These are phyloP conservation scores for Cosmia trapezina DNA, from an alignment of 2,888 invertebrate species.

Conservation along the genomic window DNA sequence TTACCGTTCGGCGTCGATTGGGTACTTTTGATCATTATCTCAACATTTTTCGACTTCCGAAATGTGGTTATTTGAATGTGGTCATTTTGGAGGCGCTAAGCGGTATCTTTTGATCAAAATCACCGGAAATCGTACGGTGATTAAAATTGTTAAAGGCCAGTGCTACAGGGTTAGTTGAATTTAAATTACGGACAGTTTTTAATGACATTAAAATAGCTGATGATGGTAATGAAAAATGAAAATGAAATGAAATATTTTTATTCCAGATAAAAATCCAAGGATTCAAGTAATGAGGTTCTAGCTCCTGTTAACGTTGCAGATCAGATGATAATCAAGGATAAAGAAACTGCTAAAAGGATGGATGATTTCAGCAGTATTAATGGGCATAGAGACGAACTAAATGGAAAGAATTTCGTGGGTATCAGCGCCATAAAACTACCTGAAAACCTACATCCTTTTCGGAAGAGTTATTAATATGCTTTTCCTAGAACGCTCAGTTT, in stretches of 20 bases:
- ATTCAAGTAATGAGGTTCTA: conserved; percentile 13
- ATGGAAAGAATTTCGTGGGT: too few relatives aligned
- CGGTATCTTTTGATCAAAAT: conserved; percentile 63
- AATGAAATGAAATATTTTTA: too few relatives aligned
- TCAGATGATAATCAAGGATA: not conserved
- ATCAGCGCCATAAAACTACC: not conserved
- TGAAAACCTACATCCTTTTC: not conserved
- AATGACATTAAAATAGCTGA: conserved; percentile 40
- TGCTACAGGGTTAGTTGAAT: conserved; percentile 45
- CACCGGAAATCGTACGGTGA: conserved; percentile 63
- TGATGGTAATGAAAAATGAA: too few relatives aligned
- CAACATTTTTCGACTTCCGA: conserved; percentile 67
- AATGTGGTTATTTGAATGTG: conserved; percentile 58
- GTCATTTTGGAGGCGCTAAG: conserved; percentile 64
- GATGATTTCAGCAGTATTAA: not conserved
- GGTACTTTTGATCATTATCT: conserved; percentile 65
- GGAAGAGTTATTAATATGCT: not conserved
- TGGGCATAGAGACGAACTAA: too few relatives aligned
- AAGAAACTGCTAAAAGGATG: not conserved
- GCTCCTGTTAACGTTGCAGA: not conserved
- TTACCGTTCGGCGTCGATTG: conserved; percentile 53
- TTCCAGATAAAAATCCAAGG: too few relatives aligned
- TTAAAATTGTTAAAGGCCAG: conserved; percentile 55
- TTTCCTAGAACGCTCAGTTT: too few relatives aligned
- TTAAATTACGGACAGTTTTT: conserved; percentile 20